Evolutionary conservation across 2,888 invertebrate species (phyloP).

Genomic region (Salpingus planirostris): DNA sequence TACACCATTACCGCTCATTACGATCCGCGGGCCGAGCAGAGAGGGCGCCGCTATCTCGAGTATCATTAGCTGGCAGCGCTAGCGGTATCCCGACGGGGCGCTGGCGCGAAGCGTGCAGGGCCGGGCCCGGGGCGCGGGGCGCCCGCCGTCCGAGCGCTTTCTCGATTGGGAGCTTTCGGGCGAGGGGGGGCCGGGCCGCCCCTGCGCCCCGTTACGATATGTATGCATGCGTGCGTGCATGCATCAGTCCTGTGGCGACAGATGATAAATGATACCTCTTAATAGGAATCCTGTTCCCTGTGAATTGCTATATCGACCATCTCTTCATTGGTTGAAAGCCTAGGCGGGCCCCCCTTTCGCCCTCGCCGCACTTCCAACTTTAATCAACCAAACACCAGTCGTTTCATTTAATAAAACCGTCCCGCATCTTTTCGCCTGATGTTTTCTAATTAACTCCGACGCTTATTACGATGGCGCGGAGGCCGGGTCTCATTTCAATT

Average conservation of each 20-base stretch:
- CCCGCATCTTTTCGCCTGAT: slow-evolving; percentile 9
- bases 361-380: too few relatives aligned
- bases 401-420: slow-evolving; percentile 16
- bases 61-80: slow-evolving; percentile 34
- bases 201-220: slow-evolving; percentile 27
- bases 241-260: slow-evolving; percentile 35
- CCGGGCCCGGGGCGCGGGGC: slow-evolving; percentile 13
- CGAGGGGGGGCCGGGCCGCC: slow-evolving; percentile 27
- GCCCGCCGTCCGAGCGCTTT: background rate
- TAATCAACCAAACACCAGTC: slow-evolving; percentile 27
- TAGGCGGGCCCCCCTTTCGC: slow-evolving; percentile 26
- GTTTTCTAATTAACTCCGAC: slow-evolving; percentile 8
- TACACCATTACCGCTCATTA: too few relatives aligned
- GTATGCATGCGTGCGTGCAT: slow-evolving; percentile 32
- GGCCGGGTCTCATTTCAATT: too few relatives aligned
- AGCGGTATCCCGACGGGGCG: slow-evolving; percentile 32
- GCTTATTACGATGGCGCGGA: too few relatives aligned
- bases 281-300: slow-evolving; percentile 40
- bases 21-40: too few relatives aligned
- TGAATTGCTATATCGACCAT: slow-evolving; percentile 37
- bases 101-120: slow-evolving; percentile 24
- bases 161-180: background rate
- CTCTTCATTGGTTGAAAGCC: slow-evolving; percentile 36
- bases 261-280: slow-evolving; percentile 42
- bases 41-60: too few relatives aligned